These are phyloP conservation scores for Plectropomus leopardus DNA, from an alignment of 2,113 vertebrate genomes.

Conservation along the genomic window DNA sequence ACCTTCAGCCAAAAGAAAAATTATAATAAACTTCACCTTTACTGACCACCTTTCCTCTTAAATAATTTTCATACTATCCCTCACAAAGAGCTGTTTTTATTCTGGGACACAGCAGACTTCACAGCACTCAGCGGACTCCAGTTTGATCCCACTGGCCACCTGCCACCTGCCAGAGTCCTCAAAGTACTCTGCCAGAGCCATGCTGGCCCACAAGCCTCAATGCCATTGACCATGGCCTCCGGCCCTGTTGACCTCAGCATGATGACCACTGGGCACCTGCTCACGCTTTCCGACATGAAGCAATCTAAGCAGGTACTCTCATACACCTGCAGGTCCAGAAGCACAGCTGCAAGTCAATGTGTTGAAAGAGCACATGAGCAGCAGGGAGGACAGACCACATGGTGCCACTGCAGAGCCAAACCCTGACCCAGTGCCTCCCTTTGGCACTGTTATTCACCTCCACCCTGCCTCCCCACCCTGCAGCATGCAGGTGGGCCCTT, in stretches of 20 bases:
- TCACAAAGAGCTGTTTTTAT: neutral
- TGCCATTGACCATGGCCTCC: neutral
- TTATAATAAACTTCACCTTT: neutral
- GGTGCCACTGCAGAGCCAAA: constrained; percentile 21
- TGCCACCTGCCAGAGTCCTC: constrained; percentile 35
- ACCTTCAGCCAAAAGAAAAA: neutral
- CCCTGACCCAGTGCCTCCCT: neutral
- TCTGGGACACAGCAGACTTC: neutral
- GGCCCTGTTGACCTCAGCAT: neutral
- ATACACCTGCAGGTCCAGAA: constrained; percentile 19
- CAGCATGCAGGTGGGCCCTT: neutral
- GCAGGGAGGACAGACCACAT: constrained; percentile 13
- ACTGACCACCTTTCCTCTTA: no score
- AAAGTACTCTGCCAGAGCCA: constrained; percentile 34
- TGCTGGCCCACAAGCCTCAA: neutral
- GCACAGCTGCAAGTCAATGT: constrained; percentile 24
- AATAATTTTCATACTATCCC: neutral
- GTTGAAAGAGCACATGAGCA: constrained; percentile 12
- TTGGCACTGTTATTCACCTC: neutral
- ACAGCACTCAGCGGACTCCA: neutral
- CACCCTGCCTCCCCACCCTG: no score
- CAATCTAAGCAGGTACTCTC: constrained; percentile 1
- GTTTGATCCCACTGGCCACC: constrained; percentile 26
- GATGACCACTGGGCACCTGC: constrained; percentile 14
- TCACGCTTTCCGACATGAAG: neutral